These are phyloP conservation scores for Drosophila asahinai DNA, from an alignment of 1,140 invertebrate genomes.

Conservation along the genomic window DNA sequence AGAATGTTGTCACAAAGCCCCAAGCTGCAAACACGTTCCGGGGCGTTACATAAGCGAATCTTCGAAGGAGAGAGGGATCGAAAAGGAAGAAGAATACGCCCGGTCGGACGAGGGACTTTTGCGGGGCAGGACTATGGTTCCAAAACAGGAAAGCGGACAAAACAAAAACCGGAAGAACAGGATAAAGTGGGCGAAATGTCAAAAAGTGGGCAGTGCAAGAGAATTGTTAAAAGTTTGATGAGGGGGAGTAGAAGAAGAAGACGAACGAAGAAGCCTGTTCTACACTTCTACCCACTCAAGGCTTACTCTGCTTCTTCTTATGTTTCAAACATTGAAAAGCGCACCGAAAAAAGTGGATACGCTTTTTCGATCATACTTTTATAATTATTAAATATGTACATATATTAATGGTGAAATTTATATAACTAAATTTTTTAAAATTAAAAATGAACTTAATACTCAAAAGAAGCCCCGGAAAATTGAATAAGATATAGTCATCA, in stretches of 20 bases:
- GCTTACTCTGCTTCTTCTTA: conserved; percentile 9
- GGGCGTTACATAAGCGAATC: conserved; percentile 69
- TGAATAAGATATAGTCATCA: no score
- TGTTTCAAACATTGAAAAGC: neutral
- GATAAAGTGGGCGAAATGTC: conserved; percentile 84
- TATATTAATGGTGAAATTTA: no score
- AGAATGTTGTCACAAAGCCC: conserved; percentile 70
- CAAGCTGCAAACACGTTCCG: conserved; percentile 70
- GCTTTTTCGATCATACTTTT: neutral
- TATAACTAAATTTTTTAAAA: no score
- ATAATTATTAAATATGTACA: no score
- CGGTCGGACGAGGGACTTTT: conserved; percentile 21
- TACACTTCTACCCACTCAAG: conserved; percentile 50
- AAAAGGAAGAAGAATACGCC: neutral
- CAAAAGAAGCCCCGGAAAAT: no score
- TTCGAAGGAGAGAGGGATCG: neutral
- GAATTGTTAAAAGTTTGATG: conserved; percentile 29
- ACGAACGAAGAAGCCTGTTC: conserved; percentile 48
- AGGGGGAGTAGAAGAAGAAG: conserved; percentile 16
- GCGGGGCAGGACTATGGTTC: conserved; percentile 75
- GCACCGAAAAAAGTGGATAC: neutral
- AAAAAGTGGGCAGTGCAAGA: conserved; percentile 66
- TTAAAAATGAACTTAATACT: no score
- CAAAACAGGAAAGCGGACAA: conserved; percentile 80
- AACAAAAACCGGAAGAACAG: conserved; percentile 83